phyloP scores from a whole-genome alignment of 2,888 invertebrate species.

The Anarsia innoxiella region DNA sequence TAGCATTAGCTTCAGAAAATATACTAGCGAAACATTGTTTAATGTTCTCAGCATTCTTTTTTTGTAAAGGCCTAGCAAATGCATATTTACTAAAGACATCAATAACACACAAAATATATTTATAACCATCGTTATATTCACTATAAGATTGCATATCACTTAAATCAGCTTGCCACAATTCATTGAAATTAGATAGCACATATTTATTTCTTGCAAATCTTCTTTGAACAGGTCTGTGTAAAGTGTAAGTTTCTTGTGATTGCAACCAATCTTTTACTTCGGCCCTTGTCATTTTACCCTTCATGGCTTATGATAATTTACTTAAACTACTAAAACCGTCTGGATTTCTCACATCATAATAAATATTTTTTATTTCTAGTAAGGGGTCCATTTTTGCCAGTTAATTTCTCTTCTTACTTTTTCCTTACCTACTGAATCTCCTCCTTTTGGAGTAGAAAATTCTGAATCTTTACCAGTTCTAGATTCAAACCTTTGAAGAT shows the following conservation, averaged over 20 bases:
- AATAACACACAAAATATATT: slow-evolving; percentile 19
- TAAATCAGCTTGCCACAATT: slow-evolving; percentile 9
- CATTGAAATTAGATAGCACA: slow-evolving; percentile 16
- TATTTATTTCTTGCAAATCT: slow-evolving; percentile 18
- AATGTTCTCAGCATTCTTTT: slow-evolving; percentile 1
- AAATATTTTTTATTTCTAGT: slow-evolving; percentile 18
- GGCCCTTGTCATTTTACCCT: slow-evolving; percentile 17
- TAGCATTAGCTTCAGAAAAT: slow-evolving; percentile 7
- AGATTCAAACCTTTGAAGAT: not conserved
- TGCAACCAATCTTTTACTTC: slow-evolving; percentile 20
- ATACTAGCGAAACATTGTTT: not conserved
- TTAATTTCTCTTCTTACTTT: slow-evolving; percentile 18
- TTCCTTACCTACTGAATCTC: not conserved
- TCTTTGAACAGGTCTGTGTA: slow-evolving; percentile 20
- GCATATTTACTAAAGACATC: slow-evolving; percentile 19
- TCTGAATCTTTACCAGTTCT: not conserved
- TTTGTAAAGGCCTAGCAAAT: slow-evolving; percentile 11
- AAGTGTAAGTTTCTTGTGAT: slow-evolving; percentile 22
- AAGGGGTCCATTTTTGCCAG: slow-evolving; percentile 27
- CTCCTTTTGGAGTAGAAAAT: not conserved
- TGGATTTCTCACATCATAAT: slow-evolving; percentile 21
- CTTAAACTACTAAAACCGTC: slow-evolving; percentile 17
- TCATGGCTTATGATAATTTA: slow-evolving; percentile 20
- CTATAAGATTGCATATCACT: slow-evolving; percentile 7
- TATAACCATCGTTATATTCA: slow-evolving; percentile 18